Percentiles rank a stretch among this genome's conserved stretches.
Conservation (phyloP, 1,140 invertebrate genomes). For the Hylyphantes graminicola region DNA sequence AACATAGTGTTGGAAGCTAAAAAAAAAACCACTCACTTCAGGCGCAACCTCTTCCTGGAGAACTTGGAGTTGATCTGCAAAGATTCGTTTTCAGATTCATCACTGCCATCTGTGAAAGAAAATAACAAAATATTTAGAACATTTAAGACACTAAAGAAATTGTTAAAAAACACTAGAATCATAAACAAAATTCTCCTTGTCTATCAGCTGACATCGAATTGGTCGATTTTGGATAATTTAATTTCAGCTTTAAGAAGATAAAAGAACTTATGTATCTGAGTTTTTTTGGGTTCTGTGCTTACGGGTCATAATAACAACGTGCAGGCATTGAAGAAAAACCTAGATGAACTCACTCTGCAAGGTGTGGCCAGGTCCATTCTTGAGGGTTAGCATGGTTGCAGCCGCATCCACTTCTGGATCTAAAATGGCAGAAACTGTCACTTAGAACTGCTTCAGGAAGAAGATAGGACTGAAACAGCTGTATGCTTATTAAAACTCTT, state of each 20-base stretch:
- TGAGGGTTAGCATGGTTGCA: slow-evolving; percentile 83
- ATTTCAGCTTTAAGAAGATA: no score
- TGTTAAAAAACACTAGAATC: no score
- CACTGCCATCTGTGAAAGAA: slow-evolving; percentile 41
- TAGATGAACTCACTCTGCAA: slow-evolving; percentile 13
- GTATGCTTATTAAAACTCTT: no score
- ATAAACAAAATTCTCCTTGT: no score
- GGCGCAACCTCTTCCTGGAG: slow-evolving; percentile 36
- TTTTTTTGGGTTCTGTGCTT: no score
- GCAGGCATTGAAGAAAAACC: not conserved
- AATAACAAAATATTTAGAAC: not conserved
- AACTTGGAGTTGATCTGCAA: slow-evolving; percentile 14
- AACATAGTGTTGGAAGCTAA: not conserved
- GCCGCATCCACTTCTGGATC: slow-evolving; percentile 80
- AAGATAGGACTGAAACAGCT: no score
- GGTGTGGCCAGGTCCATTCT: slow-evolving; percentile 74
- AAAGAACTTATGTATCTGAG: no score
- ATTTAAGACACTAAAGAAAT: no score
- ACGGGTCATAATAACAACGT: no score
- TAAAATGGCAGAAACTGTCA: slow-evolving; percentile 7
- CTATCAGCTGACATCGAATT: no score
- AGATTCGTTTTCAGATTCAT: slow-evolving; percentile 56
- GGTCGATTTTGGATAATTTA: no score
- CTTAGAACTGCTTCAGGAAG: no score
- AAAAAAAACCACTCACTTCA: slow-evolving; percentile 30